Evolutionary conservation across 2,888 invertebrate genomes (phyloP).

Genomic region (Dasysyrphus tricinctus): DNA sequence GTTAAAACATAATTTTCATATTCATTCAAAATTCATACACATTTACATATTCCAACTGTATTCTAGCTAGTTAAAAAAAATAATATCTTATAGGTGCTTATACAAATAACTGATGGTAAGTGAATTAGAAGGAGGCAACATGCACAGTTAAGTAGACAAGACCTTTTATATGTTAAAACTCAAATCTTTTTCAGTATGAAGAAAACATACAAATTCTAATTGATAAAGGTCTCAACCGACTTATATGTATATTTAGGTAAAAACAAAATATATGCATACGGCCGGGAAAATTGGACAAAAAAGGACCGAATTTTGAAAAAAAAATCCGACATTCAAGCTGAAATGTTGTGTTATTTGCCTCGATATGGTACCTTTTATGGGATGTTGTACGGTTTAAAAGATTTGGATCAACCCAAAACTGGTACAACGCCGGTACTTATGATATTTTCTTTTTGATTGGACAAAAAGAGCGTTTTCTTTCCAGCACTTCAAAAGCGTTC

Average conservation of each 20-base stretch:
- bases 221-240: neutral
- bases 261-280: neutral
- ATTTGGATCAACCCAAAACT: too few relatives aligned
- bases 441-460: too few relatives aligned
- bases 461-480: too few relatives aligned
- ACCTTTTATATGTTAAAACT: neutral
- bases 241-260: neutral
- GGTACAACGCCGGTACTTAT: too few relatives aligned
- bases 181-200: neutral
- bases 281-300: neutral
- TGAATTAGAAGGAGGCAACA: neutral
- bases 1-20: constrained; percentile 6
- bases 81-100: constrained; percentile 2
- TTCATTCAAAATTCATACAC: neutral
- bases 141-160: neutral
- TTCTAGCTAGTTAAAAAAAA: constrained; percentile 7
- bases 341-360: neutral
- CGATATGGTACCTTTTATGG: too few relatives aligned
- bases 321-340: neutral
- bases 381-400: too few relatives aligned
- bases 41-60: constrained; percentile 15
- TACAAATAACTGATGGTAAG: constrained; percentile 12
- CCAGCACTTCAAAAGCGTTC: neutral
- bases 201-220: neutral
- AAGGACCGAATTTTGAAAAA: neutral